Evolutionary conservation across 2,888 invertebrate species (phyloP).

Genomic region (Plusia festucae): DNA sequence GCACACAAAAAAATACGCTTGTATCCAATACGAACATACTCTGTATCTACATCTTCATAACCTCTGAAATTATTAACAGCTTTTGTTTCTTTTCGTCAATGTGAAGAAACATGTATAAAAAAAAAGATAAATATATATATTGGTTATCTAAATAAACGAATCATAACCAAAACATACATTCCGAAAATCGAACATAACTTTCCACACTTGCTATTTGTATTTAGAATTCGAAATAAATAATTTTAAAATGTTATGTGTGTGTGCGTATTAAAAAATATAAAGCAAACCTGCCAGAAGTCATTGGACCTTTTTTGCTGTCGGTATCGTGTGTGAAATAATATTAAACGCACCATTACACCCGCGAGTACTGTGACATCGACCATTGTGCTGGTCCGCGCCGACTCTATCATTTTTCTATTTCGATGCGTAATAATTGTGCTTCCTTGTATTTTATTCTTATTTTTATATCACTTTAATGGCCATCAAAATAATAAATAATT

Average conservation of each 20-base stretch:
- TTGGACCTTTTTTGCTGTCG: conserved; percentile 31
- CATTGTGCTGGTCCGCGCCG: conserved; percentile 76
- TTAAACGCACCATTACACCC: conserved; percentile 83
- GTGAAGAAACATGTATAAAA: no score
- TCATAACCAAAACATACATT: no score
- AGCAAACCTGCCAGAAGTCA: no score
- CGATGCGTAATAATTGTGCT: conserved; percentile 48
- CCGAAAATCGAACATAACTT: no score
- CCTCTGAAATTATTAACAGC: neutral
- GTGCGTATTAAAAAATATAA: no score
- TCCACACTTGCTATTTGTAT: no score
- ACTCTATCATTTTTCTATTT: conserved; percentile 59
- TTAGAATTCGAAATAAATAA: no score
- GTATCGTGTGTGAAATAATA: conserved; percentile 77
- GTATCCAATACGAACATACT: conserved; percentile 8
- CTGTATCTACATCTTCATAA: neutral
- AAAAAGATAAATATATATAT: no score
- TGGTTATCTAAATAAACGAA: no score
- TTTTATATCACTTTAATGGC: conserved; percentile 15
- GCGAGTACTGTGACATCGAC: conserved; percentile 78
- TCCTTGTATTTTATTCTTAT: conserved; percentile 20
- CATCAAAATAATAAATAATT: neutral
- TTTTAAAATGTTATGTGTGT: no score
- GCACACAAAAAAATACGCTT: conserved; percentile 38
- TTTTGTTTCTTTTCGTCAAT: no score